These are phyloP conservation scores for Frankliniella intonsa DNA, from an alignment of 2,888 invertebrate species.

Conservation along the genomic window DNA sequence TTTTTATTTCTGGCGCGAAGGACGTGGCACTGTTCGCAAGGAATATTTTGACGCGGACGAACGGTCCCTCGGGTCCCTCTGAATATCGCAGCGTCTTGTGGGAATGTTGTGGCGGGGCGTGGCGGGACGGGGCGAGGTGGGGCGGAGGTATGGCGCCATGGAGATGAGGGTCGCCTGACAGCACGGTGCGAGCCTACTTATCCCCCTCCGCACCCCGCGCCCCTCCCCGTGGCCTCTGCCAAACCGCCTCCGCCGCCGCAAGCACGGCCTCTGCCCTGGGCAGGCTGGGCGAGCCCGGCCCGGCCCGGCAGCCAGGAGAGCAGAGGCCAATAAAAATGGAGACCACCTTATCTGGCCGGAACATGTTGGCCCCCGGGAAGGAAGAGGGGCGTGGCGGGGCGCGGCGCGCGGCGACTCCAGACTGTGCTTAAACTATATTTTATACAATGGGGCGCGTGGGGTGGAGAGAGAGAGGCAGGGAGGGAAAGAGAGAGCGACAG, in stretches of 20 bases:
- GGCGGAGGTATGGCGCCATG: no score
- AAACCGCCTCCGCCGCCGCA: not conserved
- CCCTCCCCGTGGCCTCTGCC: no score
- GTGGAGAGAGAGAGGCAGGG: not conserved
- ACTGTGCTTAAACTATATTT: constrained; percentile 24
- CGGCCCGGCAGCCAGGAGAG: not conserved
- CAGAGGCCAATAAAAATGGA: constrained; percentile 19
- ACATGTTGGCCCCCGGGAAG: not conserved
- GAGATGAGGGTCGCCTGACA: not conserved
- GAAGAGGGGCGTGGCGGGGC: not conserved
- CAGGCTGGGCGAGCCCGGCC: not conserved
- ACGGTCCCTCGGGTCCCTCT: no score
- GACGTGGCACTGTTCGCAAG: no score
- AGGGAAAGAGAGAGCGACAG: not conserved
- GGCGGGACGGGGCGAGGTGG: no score
- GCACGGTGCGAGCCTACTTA: not conserved
- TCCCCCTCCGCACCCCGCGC: no score
- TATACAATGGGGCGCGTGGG: not conserved
- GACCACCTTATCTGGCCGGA: constrained; percentile 1
- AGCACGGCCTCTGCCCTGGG: not conserved
- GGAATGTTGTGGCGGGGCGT: no score
- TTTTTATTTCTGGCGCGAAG: no score
- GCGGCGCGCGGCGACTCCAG: not conserved
- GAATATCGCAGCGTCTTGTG: no score
- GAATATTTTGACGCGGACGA: no score